Evolutionary conservation across 1,140 invertebrate genomes (phyloP).

Genomic region (Drosophila bipectinata): DNA sequence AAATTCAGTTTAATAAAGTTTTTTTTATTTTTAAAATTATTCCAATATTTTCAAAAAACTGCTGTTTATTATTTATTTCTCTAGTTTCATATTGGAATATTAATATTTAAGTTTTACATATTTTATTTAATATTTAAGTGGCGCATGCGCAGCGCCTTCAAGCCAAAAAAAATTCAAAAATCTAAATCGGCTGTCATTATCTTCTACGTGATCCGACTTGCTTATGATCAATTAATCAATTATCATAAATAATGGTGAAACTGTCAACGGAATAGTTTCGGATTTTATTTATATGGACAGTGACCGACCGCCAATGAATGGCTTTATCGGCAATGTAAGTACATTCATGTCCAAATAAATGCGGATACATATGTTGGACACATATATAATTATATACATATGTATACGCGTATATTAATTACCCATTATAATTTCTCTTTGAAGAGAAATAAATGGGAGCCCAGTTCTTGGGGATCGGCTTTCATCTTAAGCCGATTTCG

Average conservation of each 20-base stretch:
- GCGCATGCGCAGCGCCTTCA: conserved; percentile 62
- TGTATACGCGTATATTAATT: conserved; percentile 6
- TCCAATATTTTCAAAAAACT: not conserved
- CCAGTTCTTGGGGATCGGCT: conserved; percentile 2
- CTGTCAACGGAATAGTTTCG: conserved; percentile 9
- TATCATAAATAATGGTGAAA: not conserved
- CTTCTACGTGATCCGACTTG: conserved; percentile 19
- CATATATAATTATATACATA: not conserved
- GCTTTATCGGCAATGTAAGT: conserved; percentile 12
- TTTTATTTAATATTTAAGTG: conserved; percentile 14
- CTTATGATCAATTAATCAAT: not conserved
- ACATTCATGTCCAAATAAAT: conserved; percentile 1
- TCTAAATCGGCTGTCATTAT: conserved; percentile 27
- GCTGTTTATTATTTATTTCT: not conserved
- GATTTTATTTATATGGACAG: conserved; percentile 6
- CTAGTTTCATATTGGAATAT: no score
- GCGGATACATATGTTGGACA: conserved; percentile 7
- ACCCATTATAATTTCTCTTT: conserved; percentile 5
- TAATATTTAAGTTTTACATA: not conserved
- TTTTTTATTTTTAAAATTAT: no score
- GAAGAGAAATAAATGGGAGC: not conserved
- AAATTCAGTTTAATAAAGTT: not conserved
- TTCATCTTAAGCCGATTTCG: conserved; percentile 30
- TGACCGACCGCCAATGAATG: conserved; percentile 23
- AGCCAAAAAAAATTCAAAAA: conserved; percentile 19